Evolutionary conservation across 1,140 invertebrate species (phyloP), one percentile per base, ranked within the genome.

Genomic region (Heliconius nattereri): DNA sequence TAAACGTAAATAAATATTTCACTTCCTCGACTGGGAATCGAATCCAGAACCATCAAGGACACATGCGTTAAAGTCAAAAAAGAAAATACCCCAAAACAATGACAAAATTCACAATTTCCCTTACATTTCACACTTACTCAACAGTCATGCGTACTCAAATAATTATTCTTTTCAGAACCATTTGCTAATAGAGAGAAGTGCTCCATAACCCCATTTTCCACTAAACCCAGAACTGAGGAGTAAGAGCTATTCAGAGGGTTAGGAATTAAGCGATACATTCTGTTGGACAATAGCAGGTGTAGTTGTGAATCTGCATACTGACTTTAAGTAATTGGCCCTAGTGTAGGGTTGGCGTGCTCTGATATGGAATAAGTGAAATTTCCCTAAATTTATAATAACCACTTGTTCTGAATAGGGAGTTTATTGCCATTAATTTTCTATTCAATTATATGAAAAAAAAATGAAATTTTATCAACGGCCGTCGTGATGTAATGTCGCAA

Each of bases 321-420:
- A 87, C 89, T 89, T 91, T 91, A 91, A 91, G 90, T 91, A 91
- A 91, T 91, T 91, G 90, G 90, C 90, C 88, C 82, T 45, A 70
- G 13, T 32, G 20, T 84, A 90, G 89, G 90, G 90, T 75, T 91
- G 88, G 1, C 74, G 60, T 54, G 72, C 5, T 66, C 11, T 6
- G 23, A 66, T 66, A 23, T 66, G 11, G n/a, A 66, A n/a, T 66
- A 7, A 35, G n/a, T n/a, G 7, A 35, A 7, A 35, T 35, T 35
- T 0, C 32, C 32, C 32, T 35, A 35, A 32, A 32, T 35, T 35
- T 7, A 35, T 35, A 7, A 35, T 5, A 35, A 35, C 32, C 32
- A 35, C 32, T 7, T 1, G 32, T 6, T 35, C 32, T 32, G 13
- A 45, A 16, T 45, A 45, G 13, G 13, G 3, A 6, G 0, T 16